phyloP scores from a whole-genome alignment of 2,113 vertebrate genomes.

The Pachyramphus minor region DNA sequence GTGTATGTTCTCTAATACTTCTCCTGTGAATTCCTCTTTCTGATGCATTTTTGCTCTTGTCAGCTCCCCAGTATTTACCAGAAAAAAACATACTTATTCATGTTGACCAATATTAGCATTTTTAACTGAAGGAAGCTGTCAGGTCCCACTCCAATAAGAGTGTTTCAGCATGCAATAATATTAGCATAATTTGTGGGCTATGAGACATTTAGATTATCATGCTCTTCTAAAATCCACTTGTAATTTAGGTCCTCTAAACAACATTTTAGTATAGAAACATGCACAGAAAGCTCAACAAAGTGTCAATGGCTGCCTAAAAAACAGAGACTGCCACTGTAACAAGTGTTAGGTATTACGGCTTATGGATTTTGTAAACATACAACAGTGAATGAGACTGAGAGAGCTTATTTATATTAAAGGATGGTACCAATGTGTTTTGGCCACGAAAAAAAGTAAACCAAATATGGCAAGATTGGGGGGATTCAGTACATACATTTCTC shows the following conservation, averaged over 20 bases:
- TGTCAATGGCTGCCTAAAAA: background rate
- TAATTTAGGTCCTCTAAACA: background rate
- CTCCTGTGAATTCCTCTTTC: background rate
- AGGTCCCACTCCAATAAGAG: background rate
- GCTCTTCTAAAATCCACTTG: background rate
- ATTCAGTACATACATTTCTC: background rate
- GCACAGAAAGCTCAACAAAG: background rate
- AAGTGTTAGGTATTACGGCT: background rate
- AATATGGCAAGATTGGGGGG: background rate
- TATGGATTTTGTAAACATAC: background rate
- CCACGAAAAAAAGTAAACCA: background rate
- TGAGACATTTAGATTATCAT: background rate
- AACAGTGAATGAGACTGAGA: background rate
- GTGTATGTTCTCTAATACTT: background rate
- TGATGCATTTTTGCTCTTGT: background rate
- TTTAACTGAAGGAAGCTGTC: background rate
- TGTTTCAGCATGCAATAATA: background rate
- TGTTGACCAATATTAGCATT: background rate
- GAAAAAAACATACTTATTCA: background rate
- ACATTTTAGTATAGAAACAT: background rate
- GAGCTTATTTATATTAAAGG: background rate
- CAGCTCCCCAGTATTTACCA: background rate
- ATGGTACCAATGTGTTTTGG: background rate
- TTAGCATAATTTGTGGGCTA: background rate
- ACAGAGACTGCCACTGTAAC: background rate